These are phyloP conservation scores for Drosophila biarmipes DNA, from an alignment of 1,140 invertebrate species.

Conservation along the genomic window DNA sequence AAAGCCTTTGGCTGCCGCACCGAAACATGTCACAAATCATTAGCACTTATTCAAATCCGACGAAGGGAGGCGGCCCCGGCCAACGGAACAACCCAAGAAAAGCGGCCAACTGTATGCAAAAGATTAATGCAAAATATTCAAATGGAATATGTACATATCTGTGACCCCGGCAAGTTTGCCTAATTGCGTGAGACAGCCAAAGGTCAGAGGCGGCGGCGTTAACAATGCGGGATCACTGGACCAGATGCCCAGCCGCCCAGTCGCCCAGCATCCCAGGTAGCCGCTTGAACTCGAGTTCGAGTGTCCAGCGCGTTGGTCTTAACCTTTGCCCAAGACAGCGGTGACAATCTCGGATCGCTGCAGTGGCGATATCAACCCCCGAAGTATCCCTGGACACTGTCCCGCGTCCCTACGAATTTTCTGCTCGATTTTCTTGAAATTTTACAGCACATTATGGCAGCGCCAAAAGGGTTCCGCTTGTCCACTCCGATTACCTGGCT, in stretches of 20 bases:
- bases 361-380: conserved; percentile 58
- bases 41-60: conserved; percentile 79
- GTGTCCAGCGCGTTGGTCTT: conserved; percentile 50
- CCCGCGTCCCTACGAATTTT: conserved; percentile 62
- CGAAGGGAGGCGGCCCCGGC: conserved; percentile 10
- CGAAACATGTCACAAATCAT: conserved; percentile 77
- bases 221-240: conserved; percentile 50
- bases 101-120: conserved; percentile 33
- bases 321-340: conserved; percentile 49
- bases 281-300: conserved; percentile 44
- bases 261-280: conserved; percentile 54
- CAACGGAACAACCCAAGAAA: conserved; percentile 19
- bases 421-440: conserved; percentile 75
- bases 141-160: conserved; percentile 49
- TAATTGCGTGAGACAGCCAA: conserved; percentile 69
- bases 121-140: conserved; percentile 65
- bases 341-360: conserved; percentile 52
- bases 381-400: conserved; percentile 43
- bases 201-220: conserved; percentile 57
- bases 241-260: conserved; percentile 32
- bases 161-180: conserved; percentile 68
- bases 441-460: conserved; percentile 50
- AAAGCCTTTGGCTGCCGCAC: conserved; percentile 46
- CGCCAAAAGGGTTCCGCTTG: conserved; percentile 66
- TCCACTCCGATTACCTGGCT: conserved; percentile 57